phyloP scores from a whole-genome alignment of 2,888 invertebrate species.

The Koerneria pararmatus region DNA sequence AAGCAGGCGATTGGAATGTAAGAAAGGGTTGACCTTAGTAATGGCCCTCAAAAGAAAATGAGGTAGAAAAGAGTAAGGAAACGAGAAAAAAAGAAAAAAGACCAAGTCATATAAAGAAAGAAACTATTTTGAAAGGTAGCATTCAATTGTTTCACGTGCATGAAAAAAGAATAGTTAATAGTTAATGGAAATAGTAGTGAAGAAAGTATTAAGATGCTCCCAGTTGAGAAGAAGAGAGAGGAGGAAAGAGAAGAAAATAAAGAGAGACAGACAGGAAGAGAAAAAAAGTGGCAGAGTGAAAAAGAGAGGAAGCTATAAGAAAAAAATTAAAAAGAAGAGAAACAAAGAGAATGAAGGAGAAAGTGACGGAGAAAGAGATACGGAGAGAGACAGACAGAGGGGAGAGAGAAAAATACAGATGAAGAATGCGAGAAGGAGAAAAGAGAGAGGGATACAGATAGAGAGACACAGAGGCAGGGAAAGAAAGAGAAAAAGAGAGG shows the following conservation, averaged over 20 bases:
- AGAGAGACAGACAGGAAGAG: too few relatives aligned
- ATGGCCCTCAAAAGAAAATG: too few relatives aligned
- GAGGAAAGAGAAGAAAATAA: not conserved
- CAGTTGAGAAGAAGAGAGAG: not conserved
- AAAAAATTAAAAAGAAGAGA: not conserved
- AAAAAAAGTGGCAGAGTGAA: not conserved
- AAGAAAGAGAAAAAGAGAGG: constrained; percentile 14
- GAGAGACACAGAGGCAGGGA: constrained; percentile 11
- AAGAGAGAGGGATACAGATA: not conserved
- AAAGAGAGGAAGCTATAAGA: not conserved
- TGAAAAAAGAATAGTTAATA: too few relatives aligned
- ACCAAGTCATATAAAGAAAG: too few relatives aligned
- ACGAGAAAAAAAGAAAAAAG: too few relatives aligned
- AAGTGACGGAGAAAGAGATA: not conserved
- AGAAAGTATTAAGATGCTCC: constrained; percentile 4
- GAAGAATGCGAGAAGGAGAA: not conserved
- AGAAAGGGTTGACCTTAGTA: too few relatives aligned
- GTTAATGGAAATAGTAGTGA: too few relatives aligned
- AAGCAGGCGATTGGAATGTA: too few relatives aligned
- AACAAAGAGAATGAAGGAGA: not conserved
- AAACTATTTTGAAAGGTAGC: too few relatives aligned
- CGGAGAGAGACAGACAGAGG: not conserved
- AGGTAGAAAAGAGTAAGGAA: too few relatives aligned
- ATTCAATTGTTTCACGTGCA: too few relatives aligned
- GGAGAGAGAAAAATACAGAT: not conserved